Evolutionary conservation across 1,140 invertebrate species (phyloP).

Genomic region (Apis cerana): DNA sequence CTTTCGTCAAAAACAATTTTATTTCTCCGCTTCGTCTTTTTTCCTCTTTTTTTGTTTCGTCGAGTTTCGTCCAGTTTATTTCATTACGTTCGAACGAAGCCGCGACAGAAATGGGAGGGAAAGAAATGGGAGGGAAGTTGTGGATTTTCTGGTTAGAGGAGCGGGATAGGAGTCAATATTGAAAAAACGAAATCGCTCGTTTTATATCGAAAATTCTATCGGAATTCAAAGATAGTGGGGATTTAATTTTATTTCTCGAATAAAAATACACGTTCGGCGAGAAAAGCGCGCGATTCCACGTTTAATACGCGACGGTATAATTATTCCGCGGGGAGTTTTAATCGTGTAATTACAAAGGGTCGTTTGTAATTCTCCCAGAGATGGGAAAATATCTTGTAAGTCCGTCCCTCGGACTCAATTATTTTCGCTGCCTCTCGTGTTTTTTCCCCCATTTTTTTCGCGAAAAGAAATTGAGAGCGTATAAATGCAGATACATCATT

Average conservation of each 20-base stretch:
- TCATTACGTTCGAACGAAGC: not conserved
- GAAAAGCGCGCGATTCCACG: not conserved
- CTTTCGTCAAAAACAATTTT: not conserved
- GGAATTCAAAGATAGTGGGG: not conserved
- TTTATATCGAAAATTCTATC: not conserved
- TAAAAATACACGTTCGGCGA: not conserved
- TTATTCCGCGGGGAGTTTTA: not conserved
- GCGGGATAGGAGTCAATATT: not conserved
- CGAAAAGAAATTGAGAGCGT: no score
- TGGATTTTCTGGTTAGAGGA: not conserved
- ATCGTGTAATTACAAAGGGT: not conserved
- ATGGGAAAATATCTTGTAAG: not conserved
- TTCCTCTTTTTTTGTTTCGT: no score
- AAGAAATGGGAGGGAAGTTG: not conserved
- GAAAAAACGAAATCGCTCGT: not conserved
- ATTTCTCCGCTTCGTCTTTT: not conserved
- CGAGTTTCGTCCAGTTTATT: not conserved
- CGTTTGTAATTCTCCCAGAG: not conserved
- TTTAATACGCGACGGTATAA: not conserved
- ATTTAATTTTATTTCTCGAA: no score
- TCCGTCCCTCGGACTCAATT: not conserved
- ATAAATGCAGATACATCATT: no score
- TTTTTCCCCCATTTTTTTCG: not conserved
- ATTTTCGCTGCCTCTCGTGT: no score
- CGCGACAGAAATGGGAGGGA: not conserved